Percentiles rank a stretch among this genome's conserved stretches.
These are phyloP conservation scores for Ceyx margarethae DNA, from an alignment of 2,113 vertebrate genomes.

Conservation along the genomic window DNA sequence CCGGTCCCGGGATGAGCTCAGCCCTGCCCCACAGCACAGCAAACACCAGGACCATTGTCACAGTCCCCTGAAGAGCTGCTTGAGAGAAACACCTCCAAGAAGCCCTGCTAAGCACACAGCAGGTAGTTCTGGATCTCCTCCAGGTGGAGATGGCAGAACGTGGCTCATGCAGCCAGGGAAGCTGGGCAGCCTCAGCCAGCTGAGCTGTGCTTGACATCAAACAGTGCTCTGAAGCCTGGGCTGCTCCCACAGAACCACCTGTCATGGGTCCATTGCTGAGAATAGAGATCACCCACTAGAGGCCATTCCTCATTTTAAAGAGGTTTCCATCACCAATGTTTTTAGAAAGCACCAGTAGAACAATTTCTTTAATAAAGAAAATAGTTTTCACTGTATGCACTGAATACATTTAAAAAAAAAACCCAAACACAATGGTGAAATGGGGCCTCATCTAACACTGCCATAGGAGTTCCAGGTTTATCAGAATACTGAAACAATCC, in stretches of 20 bases:
- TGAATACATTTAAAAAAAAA: neutral
- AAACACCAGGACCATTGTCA: neutral
- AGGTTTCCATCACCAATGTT: neutral
- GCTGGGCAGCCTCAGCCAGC: neutral
- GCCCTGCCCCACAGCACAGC: neutral
- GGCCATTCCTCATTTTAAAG: neutral
- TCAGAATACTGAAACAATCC: neutral
- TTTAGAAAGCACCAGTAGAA: neutral
- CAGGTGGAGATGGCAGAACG: neutral
- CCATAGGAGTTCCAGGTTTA: neutral
- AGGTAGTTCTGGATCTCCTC: neutral
- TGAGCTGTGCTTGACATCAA: neutral
- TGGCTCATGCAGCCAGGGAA: fast-evolving
- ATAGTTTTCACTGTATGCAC: neutral
- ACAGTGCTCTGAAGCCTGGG: neutral
- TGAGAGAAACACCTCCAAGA: neutral
- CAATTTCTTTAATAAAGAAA: neutral
- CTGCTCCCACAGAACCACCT: neutral
- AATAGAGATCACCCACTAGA: neutral
- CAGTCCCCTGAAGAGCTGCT: neutral
- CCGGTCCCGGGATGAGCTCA: fast-evolving
- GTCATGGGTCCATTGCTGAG: neutral
- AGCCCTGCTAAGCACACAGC: neutral
- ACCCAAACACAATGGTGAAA: fast-evolving
- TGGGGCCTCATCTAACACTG: neutral